Conservation (phyloP, 2,797 vertebrate genomes). For the Danio kyathit region DNA sequence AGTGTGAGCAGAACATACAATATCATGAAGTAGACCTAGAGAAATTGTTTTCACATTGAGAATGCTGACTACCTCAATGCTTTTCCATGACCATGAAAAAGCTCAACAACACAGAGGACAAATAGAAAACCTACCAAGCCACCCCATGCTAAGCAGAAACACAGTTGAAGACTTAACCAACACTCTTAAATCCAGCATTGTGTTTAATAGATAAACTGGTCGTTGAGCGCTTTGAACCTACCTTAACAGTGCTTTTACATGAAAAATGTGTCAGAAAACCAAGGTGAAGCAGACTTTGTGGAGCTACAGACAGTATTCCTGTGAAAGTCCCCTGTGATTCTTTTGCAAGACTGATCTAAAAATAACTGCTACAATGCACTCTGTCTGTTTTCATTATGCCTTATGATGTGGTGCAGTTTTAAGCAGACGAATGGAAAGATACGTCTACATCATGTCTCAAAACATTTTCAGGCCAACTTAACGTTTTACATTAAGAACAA, state of each 20-base stretch:
- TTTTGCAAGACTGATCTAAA: slow-evolving; percentile 77
- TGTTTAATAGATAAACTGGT: not conserved
- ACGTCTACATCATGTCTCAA: slow-evolving; percentile 52
- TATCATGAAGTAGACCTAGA: not conserved
- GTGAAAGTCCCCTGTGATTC: slow-evolving; percentile 61
- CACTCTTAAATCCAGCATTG: not conserved
- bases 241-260: slow-evolving; percentile 58
- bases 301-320: slow-evolving; percentile 61
- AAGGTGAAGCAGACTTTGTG: slow-evolving; percentile 47
- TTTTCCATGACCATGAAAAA: slow-evolving; percentile 73
- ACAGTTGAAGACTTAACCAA: slow-evolving; percentile 64
- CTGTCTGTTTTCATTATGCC: slow-evolving; percentile 67
- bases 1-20: not conserved
- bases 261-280: slow-evolving; percentile 35
- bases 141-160: slow-evolving; percentile 60
- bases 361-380: slow-evolving; percentile 73
- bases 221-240: slow-evolving; percentile 58
- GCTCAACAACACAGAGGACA: slow-evolving; percentile 63
- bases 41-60: slow-evolving; percentile 62
- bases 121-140: slow-evolving; percentile 52
- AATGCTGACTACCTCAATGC: slow-evolving; percentile 64
- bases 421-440: slow-evolving; percentile 64
- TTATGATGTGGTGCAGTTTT: slow-evolving; percentile 65
- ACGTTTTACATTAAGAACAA: not conserved
- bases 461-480: slow-evolving; percentile 45